Base-by-base conservation (phyloP, 2,113 vertebrate genomes). In the Ochotona curzoniae region DNA sequence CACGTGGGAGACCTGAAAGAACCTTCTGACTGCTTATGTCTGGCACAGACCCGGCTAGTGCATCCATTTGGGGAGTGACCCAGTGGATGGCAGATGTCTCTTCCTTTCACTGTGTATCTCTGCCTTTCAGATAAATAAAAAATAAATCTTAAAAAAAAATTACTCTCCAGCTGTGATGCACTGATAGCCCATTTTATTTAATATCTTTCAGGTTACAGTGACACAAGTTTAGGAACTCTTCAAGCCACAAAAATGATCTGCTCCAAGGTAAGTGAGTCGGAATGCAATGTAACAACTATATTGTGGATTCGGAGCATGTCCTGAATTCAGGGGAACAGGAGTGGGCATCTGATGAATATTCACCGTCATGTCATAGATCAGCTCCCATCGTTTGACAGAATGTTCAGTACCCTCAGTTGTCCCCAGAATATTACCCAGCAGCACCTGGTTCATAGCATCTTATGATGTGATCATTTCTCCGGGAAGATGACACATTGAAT, bases 371-470 rank as follows among this genome's bases (percentile, higher is more conserved):
- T 84, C 86, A 80, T 17, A 49, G 35, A 26, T 51, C 38, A 54
- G 44, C 54, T 81, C 79, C 83, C 25, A 71, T 47, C 75, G 35
- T 90, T 71, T 80, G 76, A 38, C 74, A 15, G 74, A 47, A 47
- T 86, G 21, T 44, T 81, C 38, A 10, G 13, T 13, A 9, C 63
- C 44, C 51, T 71, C 54, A 8, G 1, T 44, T 47, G 6, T 93
- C 60, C 49, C 83, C 76, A 89, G 32, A 80, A 70, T 93, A 57
- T 83, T 81, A 66, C 8, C 57, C 14, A 69, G 87, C 38, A 89
- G 8, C n/a, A 81, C 47, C 8, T 88, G 85, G 30, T 81, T 60
- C 51, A 54, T 30, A 79, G 15, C 32, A 28, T n/a, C 17, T 18
- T 76, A 28, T 14, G 71, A 6, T 9, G 49, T 30, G 47, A 73